Conservation (phyloP, 2,888 invertebrate species). For the Marasmarcha lunaedactyla region DNA sequence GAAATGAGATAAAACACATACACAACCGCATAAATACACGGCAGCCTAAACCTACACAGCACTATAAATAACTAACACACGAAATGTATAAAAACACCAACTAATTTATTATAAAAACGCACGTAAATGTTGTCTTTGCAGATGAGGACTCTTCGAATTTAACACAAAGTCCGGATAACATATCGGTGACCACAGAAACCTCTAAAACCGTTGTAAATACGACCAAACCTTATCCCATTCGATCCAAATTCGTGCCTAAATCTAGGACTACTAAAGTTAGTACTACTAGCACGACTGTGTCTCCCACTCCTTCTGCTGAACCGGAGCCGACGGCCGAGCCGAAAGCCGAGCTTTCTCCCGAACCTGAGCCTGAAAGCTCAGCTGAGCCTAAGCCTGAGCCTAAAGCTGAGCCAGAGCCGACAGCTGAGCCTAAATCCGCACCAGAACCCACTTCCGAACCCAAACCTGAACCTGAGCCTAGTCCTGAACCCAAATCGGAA, state of each 20-base stretch:
- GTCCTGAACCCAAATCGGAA: slow-evolving; percentile 44
- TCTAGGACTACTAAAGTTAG: slow-evolving; percentile 21
- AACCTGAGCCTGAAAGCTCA: slow-evolving; percentile 28
- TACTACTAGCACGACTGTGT: too few species aligned
- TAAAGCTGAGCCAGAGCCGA: slow-evolving; percentile 37
- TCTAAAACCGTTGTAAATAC: slow-evolving; percentile 16
- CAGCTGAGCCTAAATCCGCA: slow-evolving; percentile 34
- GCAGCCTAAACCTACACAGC: slow-evolving; percentile 22
- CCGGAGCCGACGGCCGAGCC: slow-evolving; percentile 36
- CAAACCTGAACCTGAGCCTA: slow-evolving; percentile 44
- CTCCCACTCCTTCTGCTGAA: slow-evolving; percentile 27
- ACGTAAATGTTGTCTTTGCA: slow-evolving; percentile 59
- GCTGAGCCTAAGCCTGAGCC: slow-evolving; percentile 39
- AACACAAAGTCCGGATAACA: slow-evolving; percentile 2
- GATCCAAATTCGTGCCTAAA: slow-evolving; percentile 31
- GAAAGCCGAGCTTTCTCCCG: slow-evolving; percentile 21
- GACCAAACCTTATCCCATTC: not conserved
- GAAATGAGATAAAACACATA: slow-evolving; percentile 1
- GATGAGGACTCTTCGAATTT: slow-evolving; percentile 55
- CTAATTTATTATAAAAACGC: slow-evolving; percentile 29
- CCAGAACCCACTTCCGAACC: slow-evolving; percentile 35
- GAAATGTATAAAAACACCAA: not conserved
- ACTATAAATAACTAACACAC: slow-evolving; percentile 18
- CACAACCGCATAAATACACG: slow-evolving; percentile 10
- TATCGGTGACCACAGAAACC: slow-evolving; percentile 33